These are phyloP conservation scores for Silurus asotus DNA, from an alignment of 2,113 vertebrate species.

Conservation along the genomic window DNA sequence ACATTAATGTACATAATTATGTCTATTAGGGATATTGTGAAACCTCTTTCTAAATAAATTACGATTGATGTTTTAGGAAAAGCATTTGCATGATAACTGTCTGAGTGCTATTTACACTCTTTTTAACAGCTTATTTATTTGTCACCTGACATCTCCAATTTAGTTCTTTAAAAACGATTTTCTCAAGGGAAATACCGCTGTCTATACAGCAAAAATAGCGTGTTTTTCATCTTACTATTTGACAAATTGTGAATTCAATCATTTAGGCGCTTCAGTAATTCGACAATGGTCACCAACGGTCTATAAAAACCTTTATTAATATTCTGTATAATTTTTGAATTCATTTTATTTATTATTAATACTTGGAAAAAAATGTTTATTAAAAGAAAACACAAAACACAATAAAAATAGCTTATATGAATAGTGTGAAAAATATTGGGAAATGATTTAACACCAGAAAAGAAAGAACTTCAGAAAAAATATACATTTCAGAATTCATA, in stretches of 20 bases:
- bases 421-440: not conserved
- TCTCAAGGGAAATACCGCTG: not conserved
- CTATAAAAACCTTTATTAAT: not conserved
- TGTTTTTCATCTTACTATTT: not conserved
- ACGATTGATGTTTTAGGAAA: not conserved
- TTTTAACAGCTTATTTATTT: constrained; percentile 20
- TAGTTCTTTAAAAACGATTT: not conserved
- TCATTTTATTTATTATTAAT: not conserved
- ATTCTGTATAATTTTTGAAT: not conserved
- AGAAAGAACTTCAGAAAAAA: not conserved
- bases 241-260: not conserved
- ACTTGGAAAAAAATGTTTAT: not conserved
- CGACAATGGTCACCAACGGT: not conserved
- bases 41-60: constrained; percentile 19
- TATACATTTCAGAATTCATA: constrained; percentile 1
- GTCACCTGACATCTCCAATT: not conserved
- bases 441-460: not conserved
- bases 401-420: not conserved
- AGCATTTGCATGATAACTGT: constrained; percentile 3
- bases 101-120: constrained; percentile 15
- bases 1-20: constrained; percentile 23
- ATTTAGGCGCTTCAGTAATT: no score
- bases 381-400: not conserved
- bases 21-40: not conserved
- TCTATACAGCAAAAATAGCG: not conserved